Evolutionary conservation across 1,140 invertebrate genomes (phyloP), one percentile per base, ranked within the genome.

Genomic region (Grapholita molesta): DNA sequence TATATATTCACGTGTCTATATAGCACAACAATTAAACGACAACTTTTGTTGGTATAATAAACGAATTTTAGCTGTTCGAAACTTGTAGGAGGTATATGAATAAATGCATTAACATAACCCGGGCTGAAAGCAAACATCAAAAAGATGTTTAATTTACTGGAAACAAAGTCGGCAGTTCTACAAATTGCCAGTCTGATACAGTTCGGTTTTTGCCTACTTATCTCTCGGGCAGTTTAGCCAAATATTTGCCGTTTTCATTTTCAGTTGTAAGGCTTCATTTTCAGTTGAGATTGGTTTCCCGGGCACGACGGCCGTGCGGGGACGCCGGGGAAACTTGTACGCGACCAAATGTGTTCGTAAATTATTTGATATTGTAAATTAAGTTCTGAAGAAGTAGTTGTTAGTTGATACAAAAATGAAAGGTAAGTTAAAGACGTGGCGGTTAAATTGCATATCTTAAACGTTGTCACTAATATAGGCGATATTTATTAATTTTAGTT

Each of bases 261-360:
- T 61, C 55, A 30, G 55, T 61, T 61, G 30, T 61, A 25, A 61
- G 55, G 55, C 55, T 61, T 57, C 53, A 24, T 25, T 57, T 61
- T 61, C 55, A 61, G 55, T 61, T 21, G 55, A 61, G 25, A 28
- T 61, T 30, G 6, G 55, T 61, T 28, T 30, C 28, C 55, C 55
- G 55, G 18, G 24, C 25, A 30, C 55, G 55, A 18, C n/a, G 25
- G 55, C 12, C 28, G 12, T n/a, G 24, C 24, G 25, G 55, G 55
- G 25, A 61, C 3, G n/a, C n/a, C 30, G 12, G 55, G n/a, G 55
- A 61, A 61, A 61, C 55, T 61, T 61, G 23, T 25, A 55, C 53
- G 42, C 42, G 18, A 48, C 15, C 12, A 38, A 38, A n/a, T 48
- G 18, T 21, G 15, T 48, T 0, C n/a, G 5, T 7, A 18, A 48